Evolutionary conservation across 1,140 invertebrate species (phyloP).

Genomic region (Periplaneta americana): DNA sequence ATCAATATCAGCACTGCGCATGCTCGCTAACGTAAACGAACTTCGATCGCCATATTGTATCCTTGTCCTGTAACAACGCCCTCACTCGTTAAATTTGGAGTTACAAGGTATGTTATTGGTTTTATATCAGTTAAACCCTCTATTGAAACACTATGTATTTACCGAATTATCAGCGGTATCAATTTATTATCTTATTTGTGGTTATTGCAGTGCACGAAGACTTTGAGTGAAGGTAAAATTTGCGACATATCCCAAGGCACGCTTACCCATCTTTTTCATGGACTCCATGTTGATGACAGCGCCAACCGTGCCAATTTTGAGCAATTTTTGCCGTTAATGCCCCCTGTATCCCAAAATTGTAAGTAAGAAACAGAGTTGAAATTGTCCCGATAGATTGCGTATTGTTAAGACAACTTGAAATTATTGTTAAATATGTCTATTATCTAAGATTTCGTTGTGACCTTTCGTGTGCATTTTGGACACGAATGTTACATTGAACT

Average conservation of each 20-base stretch:
- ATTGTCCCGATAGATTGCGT: slow-evolving; percentile 48
- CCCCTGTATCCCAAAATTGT: slow-evolving; percentile 55
- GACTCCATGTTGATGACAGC: slow-evolving; percentile 59
- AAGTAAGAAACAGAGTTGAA: slow-evolving; percentile 39
- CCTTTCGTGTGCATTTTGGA: neutral
- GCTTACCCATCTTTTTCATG: neutral
- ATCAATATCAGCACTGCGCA: neutral
- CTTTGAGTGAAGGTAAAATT: neutral
- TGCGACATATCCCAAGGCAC: neutral
- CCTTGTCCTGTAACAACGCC: slow-evolving; percentile 44
- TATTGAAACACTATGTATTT: neutral
- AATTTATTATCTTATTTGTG: neutral
- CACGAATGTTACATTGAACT: neutral
- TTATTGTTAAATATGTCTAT: neutral
- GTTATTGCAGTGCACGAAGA: neutral
- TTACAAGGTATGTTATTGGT: slow-evolving; percentile 36
- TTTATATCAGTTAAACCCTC: neutral
- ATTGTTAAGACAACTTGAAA: slow-evolving; percentile 11
- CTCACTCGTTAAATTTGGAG: slow-evolving; percentile 47
- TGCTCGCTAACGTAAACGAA: neutral
- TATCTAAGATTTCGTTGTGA: neutral
- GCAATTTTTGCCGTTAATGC: slow-evolving; percentile 64
- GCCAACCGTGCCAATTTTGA: slow-evolving; percentile 62
- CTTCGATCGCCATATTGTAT: slow-evolving; percentile 35
- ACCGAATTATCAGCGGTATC: neutral